phyloP scores from a whole-genome alignment of 2,113 vertebrate species.

The Nycticryphes semicollaris region DNA sequence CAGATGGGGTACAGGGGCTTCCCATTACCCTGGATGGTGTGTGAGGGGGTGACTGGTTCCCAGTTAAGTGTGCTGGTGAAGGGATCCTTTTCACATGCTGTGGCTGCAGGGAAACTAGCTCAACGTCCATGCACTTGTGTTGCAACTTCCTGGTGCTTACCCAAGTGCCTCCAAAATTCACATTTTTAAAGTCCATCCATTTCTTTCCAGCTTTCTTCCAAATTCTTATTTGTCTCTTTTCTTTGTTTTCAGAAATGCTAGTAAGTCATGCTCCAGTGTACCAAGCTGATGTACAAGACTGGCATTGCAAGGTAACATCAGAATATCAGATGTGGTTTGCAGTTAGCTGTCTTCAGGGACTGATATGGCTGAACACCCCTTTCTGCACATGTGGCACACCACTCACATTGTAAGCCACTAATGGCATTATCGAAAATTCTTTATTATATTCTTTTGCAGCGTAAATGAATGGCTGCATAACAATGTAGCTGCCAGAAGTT shows the following conservation, averaged over 20 bases:
- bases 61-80: background rate
- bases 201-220: background rate
- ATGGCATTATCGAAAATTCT: background rate
- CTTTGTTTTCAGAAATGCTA: background rate
- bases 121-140: rapidly evolving
- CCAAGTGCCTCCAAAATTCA: background rate
- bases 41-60: rapidly evolving
- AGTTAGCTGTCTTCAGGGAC: background rate
- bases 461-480: background rate
- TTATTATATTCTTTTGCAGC: background rate
- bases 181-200: background rate
- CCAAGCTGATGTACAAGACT: background rate
- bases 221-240: background rate
- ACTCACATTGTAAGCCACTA: background rate
- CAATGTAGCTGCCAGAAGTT: background rate
- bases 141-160: background rate
- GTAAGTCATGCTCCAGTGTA: background rate
- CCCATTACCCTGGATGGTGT: too few relatives aligned
- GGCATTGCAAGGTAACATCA: background rate
- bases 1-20: background rate
- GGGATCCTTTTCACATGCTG: rapidly evolving
- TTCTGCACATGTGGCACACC: background rate
- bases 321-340: background rate
- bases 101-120: background rate
- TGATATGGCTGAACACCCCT: background rate